A percentile compares a stretch with the other conserved stretches of the same genome.
These are phyloP conservation scores for Pterocles orientalis DNA, from an alignment of 2,113 vertebrate species.

Conservation along the genomic window DNA sequence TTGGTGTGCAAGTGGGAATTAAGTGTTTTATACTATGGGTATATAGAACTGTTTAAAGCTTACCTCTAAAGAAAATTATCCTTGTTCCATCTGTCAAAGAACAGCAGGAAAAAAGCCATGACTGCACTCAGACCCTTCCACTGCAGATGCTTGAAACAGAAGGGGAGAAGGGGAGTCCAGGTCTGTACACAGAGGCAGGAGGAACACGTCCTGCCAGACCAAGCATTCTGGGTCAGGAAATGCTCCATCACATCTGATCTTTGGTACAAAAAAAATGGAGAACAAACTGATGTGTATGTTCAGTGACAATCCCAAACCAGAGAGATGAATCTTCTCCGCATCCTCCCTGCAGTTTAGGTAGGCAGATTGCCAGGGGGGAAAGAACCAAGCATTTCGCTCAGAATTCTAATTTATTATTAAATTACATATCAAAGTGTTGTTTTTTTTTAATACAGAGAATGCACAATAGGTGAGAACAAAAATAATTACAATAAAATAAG, in stretches of 20 bases:
- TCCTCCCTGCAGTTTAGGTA: not conserved
- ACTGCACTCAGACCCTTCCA: not conserved
- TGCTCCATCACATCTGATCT: not conserved
- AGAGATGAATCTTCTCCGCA: not conserved
- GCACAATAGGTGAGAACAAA: slow-evolving; percentile 78
- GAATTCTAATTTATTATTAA: slow-evolving; percentile 86
- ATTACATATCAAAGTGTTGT: slow-evolving; percentile 85
- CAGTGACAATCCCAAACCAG: not conserved
- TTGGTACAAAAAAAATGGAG: not conserved
- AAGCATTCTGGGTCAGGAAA: not conserved
- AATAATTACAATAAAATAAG: slow-evolving; percentile 79
- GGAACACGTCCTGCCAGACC: not conserved
- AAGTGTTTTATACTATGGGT: not conserved
- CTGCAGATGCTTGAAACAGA: not conserved
- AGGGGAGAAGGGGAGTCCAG: not conserved
- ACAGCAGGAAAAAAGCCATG: not conserved
- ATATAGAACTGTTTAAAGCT: not conserved
- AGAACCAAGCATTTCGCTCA: slow-evolving; percentile 54
- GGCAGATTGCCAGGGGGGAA: not conserved
- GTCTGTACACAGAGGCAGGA: not conserved
- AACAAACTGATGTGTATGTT: rapidly evolving
- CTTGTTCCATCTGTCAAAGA: not conserved
- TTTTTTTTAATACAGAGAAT: slow-evolving; percentile 79
- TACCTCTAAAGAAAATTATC: not conserved
- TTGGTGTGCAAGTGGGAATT: not conserved